Conservation (phyloP, 2,888 invertebrate genomes). For the Microctonus aethiopoides region DNA sequence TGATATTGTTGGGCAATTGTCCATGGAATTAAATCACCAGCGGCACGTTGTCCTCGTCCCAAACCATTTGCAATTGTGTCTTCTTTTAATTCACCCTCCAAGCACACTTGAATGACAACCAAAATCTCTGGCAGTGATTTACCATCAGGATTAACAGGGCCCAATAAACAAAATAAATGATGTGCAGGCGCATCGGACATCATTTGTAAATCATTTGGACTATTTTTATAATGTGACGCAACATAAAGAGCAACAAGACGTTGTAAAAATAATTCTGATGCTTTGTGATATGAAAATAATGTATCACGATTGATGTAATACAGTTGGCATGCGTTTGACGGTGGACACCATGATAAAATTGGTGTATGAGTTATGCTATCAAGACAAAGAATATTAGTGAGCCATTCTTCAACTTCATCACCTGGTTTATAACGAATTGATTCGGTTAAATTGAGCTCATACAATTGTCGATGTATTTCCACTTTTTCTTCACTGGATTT, state of each 20-base stretch:
- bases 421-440: constrained; percentile 88
- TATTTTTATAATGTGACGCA: constrained; percentile 95
- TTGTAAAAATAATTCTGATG: constrained; percentile 92
- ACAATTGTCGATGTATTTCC: constrained; percentile 64
- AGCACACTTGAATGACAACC: constrained; percentile 88
- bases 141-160: constrained; percentile 81
- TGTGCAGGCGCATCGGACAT: constrained; percentile 99
- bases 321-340: constrained; percentile 89
- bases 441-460: constrained; percentile 82
- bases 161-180: constrained; percentile 93
- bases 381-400: constrained; percentile 90
- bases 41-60: constrained; percentile 87
- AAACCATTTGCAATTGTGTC: constrained; percentile 80
- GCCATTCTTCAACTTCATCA: constrained; percentile 92
- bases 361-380: constrained; percentile 80
- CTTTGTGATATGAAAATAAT: constrained; percentile 95
- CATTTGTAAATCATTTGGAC: constrained; percentile 97
- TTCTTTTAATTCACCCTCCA: constrained; percentile 81
- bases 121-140: constrained; percentile 88
- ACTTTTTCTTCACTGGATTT: constrained; percentile 60
- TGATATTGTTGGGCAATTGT: constrained; percentile 96
- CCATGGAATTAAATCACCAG: constrained; percentile 99
- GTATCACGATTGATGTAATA: constrained; percentile 92
- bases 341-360: constrained; percentile 84
- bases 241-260: constrained; percentile 93